Evolutionary conservation across 2,888 invertebrate species (phyloP), one percentile per base, ranked within the genome.

Genomic region (Ecliptopera silaceata): DNA sequence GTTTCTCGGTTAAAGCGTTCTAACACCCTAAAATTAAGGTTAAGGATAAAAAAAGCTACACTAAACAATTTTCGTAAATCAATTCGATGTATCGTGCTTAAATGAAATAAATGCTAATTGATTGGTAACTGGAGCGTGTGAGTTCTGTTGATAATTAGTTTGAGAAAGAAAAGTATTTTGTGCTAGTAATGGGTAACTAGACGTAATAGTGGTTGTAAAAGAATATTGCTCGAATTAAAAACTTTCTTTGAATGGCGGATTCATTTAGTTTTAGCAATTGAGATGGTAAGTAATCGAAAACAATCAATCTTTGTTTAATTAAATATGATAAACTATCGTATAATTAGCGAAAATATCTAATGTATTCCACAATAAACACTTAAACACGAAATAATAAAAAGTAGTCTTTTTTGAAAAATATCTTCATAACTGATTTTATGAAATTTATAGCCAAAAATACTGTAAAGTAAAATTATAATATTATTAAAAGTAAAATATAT

Each of bases 1-100:
- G 80, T 80, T 85, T 82, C 79, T 84, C 82, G 81, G 83, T 82
- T 80, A 82, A 80, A 82, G 79, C 72, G 77, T 75, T 80, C 82
- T 80, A 79, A 80, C 79, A 80, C 82, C 82, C 75, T 78, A 79
- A 75, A 84, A 88, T 84, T 86, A 88, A 89, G 88, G 89, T 88
- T 84, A 89, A 89, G 87, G 88, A 89, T 88, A 82, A 70, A 72
- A 82, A 80, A 79, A 72, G 67, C 73, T 75, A 72, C 36, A 15
- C 15, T 71, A 63, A 72, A 72, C 64, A 58, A 58, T 82, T 84
- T 79, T 71, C 69, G 71, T 75, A 76, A 77, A 80, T 77, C 72
- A 74, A 83, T 84, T 79, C 69, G 77, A 68, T 68, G 75, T 74
- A 68, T 65, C 63, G 68, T 61, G 63, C 46, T 53, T 58, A 59